Conservation (phyloP, 2,888 invertebrate genomes). For the Tyria jacobaeae region DNA sequence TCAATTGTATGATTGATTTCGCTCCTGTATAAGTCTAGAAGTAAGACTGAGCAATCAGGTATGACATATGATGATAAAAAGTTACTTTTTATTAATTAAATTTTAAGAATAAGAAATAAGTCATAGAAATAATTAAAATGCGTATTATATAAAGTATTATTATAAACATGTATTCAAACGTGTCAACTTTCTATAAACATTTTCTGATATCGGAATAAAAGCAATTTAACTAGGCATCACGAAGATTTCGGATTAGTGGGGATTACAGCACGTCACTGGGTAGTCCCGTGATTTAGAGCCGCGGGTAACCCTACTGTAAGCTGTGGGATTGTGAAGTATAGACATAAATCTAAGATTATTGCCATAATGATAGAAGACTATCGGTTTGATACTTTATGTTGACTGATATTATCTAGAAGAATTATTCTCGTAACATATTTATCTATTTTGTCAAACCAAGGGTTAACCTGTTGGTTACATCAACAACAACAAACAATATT, state of each 20-base stretch:
- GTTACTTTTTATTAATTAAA: too few species aligned
- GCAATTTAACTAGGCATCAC: constrained; percentile 13
- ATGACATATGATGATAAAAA: too few species aligned
- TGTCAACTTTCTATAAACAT: too few species aligned
- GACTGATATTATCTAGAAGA: not conserved
- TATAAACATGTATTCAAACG: not conserved
- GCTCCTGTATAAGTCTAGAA: too few species aligned
- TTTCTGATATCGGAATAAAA: constrained; percentile 12
- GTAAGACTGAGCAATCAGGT: too few species aligned
- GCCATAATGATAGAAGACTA: not conserved
- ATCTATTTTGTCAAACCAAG: too few species aligned
- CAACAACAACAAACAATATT: too few species aligned
- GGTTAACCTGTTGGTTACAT: too few species aligned
- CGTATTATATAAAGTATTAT: too few species aligned
- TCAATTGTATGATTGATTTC: too few species aligned
- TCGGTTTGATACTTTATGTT: not conserved
- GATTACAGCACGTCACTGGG: constrained; percentile 33
- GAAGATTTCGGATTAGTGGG: constrained; percentile 29
- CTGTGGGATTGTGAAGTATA: constrained; percentile 5
- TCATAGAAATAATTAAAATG: too few species aligned
- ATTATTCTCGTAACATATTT: not conserved
- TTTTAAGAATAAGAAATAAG: too few species aligned
- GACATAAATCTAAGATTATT: constrained; percentile 11
- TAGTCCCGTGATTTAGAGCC: constrained; percentile 38
- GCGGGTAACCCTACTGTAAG: constrained; percentile 17